Conservation (phyloP, 2,113 vertebrate genomes). For the Desmodus rotundus region DNA sequence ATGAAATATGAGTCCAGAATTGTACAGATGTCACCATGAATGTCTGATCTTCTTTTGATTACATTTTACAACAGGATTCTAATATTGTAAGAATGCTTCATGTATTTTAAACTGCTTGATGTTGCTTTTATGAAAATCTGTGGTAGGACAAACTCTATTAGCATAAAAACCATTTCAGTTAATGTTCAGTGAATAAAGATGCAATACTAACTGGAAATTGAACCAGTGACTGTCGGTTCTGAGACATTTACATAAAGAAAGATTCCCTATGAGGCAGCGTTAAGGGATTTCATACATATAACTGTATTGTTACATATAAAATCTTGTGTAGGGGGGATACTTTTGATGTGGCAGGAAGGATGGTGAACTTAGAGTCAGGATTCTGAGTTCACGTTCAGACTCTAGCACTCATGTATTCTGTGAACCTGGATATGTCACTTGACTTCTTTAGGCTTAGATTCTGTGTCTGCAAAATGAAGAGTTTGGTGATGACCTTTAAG, state of each 20-base stretch:
- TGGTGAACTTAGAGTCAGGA: background rate
- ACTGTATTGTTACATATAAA: background rate
- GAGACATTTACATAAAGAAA: conserved; percentile 39
- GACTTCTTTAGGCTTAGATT: background rate
- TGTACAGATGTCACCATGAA: conserved; percentile 41
- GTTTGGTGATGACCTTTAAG: background rate
- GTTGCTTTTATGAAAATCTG: conserved; percentile 58
- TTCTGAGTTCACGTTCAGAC: background rate
- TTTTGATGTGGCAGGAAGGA: background rate
- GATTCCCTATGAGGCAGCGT: conserved; percentile 13
- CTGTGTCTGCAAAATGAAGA: background rate
- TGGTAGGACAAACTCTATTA: conserved; percentile 57
- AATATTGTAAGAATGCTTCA: background rate
- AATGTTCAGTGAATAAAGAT: conserved; percentile 51
- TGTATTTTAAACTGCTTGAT: conserved; percentile 62
- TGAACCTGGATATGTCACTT: background rate
- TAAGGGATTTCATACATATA: conserved; percentile 19
- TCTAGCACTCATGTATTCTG: background rate
- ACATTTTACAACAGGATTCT: conserved; percentile 21
- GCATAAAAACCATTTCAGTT: conserved; percentile 52
- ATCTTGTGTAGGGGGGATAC: background rate
- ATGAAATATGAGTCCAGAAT: conserved; percentile 31
- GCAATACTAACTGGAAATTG: conserved; percentile 34
- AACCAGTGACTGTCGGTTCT: conserved; percentile 19
- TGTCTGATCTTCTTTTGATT: conserved; percentile 38